These are phyloP conservation scores for Teleopsis dalmanni DNA, from an alignment of 1,140 invertebrate genomes.

Conservation along the genomic window DNA sequence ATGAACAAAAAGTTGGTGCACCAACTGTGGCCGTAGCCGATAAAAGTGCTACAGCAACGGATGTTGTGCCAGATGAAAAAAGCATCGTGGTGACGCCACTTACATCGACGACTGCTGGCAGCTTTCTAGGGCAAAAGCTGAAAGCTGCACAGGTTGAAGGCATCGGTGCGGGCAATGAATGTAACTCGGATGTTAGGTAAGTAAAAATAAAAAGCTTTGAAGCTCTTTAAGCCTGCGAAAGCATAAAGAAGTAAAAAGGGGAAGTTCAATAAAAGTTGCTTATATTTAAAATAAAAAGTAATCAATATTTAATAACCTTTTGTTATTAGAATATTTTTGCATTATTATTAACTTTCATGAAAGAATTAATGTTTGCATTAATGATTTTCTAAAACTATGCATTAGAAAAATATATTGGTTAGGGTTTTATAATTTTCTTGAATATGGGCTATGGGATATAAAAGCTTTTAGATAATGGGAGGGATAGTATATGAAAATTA, in stretches of 20 bases:
- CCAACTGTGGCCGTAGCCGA: constrained; percentile 4
- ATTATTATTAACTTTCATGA: no score
- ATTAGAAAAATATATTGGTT: no score
- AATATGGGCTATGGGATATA: no score
- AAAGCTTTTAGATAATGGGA: not conserved
- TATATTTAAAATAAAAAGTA: no score
- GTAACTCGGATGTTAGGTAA: constrained; percentile 38
- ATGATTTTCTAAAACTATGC: no score
- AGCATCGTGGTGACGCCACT: constrained; percentile 16
- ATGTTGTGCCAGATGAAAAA: not conserved
- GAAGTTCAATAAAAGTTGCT: no score
- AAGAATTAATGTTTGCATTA: no score
- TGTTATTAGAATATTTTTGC: no score
- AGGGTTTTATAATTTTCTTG: no score
- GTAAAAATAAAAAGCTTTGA: constrained; percentile 12
- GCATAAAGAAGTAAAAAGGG: not conserved
- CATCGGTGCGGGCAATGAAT: constrained; percentile 34
- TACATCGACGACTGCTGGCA: constrained; percentile 28
- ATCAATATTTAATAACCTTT: no score
- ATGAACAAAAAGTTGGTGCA: constrained; percentile 5
- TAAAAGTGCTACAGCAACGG: constrained; percentile 3
- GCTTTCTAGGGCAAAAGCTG: constrained; percentile 37
- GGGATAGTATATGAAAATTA: not conserved
- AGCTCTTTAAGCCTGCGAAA: not conserved
- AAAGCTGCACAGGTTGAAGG: constrained; percentile 40